phyloP scores from a whole-genome alignment of 2,888 invertebrate species.

The Drosophila emarginata region DNA sequence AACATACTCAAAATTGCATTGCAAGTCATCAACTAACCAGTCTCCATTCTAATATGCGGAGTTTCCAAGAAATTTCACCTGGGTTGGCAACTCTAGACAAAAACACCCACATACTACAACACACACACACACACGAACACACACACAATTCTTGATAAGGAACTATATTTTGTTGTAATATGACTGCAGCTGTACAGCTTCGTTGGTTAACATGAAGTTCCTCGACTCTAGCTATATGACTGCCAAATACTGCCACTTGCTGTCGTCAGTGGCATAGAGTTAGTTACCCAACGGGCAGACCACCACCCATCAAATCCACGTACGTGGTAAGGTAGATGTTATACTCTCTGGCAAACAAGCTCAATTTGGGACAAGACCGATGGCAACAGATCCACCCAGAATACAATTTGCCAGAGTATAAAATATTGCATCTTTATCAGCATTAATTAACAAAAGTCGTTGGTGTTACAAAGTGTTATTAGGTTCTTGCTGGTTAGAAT shows the following conservation, averaged over 20 bases:
- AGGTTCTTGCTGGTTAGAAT: no score
- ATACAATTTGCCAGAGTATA: constrained; percentile 15
- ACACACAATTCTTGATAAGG: constrained; percentile 14
- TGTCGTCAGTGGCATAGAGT: constrained; percentile 47
- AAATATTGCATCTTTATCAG: not conserved
- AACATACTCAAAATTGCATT: constrained; percentile 14
- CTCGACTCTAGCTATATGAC: constrained; percentile 53
- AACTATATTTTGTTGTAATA: constrained; percentile 52
- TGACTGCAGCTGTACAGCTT: constrained; percentile 46
- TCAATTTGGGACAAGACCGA: constrained; percentile 47
- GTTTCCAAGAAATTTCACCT: constrained; percentile 77
- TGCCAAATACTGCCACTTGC: constrained; percentile 65
- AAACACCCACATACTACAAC: constrained; percentile 1
- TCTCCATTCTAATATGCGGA: constrained; percentile 30
- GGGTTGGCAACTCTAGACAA: constrained; percentile 49
- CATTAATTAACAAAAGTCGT: no score
- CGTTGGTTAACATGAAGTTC: constrained; percentile 55
- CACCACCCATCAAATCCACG: constrained; percentile 4
- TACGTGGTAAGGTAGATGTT: not conserved
- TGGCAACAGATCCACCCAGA: constrained; percentile 35
- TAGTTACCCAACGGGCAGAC: constrained; percentile 54
- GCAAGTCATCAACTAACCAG: constrained; percentile 48
- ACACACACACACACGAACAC: constrained; percentile 14
- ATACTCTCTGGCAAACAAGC: constrained; percentile 50
- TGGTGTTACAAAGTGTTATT: no score